Percentiles rank a stretch among this genome's conserved stretches.
Conservation (phyloP, 2,888 invertebrate genomes). For the Malthinus seriepunctatus region DNA sequence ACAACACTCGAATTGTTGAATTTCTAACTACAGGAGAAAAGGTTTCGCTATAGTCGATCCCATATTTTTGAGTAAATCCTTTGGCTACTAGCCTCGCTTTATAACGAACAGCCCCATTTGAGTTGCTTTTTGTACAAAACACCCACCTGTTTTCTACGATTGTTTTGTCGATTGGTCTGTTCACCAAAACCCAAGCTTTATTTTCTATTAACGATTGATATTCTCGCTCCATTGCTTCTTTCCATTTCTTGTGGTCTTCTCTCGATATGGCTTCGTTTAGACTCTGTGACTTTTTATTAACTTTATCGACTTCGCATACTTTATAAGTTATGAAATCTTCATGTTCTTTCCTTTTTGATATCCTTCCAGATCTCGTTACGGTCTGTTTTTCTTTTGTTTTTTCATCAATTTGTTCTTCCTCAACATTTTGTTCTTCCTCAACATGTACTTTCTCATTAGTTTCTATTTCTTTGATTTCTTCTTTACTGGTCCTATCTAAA, state of each 20-base stretch:
- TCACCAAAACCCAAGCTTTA: conserved; percentile 37
- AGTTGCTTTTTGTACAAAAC: conserved; percentile 35
- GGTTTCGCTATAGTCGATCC: conserved; percentile 12
- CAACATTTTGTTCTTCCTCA: too few species aligned
- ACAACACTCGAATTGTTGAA: too few species aligned
- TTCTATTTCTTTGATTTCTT: too few species aligned
- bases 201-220: conserved; percentile 38
- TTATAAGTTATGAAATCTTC: too few species aligned
- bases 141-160: conserved; percentile 42
- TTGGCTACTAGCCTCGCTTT: conserved; percentile 32
- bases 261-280: conserved; percentile 16
- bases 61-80: conserved; percentile 35
- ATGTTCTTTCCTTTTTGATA: too few species aligned
- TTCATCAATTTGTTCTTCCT: too few species aligned
- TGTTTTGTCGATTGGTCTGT: conserved; percentile 29
- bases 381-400: too few species aligned
- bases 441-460: too few species aligned
- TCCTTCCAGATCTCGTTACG: too few species aligned
- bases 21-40: too few species aligned
- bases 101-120: conserved; percentile 24
- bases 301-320: too few species aligned
- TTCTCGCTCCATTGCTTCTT: conserved; percentile 39
- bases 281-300: not conserved
- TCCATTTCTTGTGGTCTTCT: conserved; percentile 9
- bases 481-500: too few species aligned